phyloP scores from a whole-genome alignment of 2,797 vertebrate genomes.

The Anabas testudineus region DNA sequence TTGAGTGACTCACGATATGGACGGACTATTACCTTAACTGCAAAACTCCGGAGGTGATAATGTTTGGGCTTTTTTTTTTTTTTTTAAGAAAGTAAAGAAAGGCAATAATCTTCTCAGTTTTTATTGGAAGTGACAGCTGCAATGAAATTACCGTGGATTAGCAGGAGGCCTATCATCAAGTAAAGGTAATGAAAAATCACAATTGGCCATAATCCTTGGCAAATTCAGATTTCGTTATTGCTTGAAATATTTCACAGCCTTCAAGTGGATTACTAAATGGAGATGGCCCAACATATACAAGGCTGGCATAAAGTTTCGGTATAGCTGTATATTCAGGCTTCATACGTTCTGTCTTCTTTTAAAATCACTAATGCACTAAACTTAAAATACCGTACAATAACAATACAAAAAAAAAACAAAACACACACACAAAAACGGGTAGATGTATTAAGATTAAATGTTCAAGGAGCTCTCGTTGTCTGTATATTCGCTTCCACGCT shows the following conservation, averaged over 20 bases:
- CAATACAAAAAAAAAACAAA: background rate
- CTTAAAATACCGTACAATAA: too few species aligned
- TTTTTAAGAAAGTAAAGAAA: slow-evolving; percentile 20
- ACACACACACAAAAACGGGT: background rate
- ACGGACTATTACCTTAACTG: slow-evolving; percentile 19
- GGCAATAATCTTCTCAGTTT: slow-evolving; percentile 39
- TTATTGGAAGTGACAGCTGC: slow-evolving; percentile 58
- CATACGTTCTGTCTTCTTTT: background rate
- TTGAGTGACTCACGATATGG: slow-evolving; percentile 23
- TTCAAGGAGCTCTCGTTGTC: slow-evolving; percentile 10
- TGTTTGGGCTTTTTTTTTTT: slow-evolving; percentile 26
- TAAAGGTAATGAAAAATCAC: slow-evolving; percentile 46
- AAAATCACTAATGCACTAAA: background rate
- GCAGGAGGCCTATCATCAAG: slow-evolving; percentile 41
- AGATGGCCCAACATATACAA: background rate
- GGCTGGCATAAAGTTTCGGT: background rate
- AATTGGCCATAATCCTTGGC: slow-evolving; percentile 29
- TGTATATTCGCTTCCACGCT: background rate
- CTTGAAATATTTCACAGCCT: background rate
- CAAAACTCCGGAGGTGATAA: slow-evolving; percentile 34
- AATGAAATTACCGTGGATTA: slow-evolving; percentile 50
- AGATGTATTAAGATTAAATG: slow-evolving; percentile 15
- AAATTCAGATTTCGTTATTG: slow-evolving; percentile 11
- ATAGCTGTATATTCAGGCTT: background rate
- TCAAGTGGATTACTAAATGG: slow-evolving; percentile 11